A percentile compares a stretch with the other conserved stretches of the same genome.
phyloP scores from a whole-genome alignment of 2,888 invertebrate genomes.

The Drosophila meridiana region DNA sequence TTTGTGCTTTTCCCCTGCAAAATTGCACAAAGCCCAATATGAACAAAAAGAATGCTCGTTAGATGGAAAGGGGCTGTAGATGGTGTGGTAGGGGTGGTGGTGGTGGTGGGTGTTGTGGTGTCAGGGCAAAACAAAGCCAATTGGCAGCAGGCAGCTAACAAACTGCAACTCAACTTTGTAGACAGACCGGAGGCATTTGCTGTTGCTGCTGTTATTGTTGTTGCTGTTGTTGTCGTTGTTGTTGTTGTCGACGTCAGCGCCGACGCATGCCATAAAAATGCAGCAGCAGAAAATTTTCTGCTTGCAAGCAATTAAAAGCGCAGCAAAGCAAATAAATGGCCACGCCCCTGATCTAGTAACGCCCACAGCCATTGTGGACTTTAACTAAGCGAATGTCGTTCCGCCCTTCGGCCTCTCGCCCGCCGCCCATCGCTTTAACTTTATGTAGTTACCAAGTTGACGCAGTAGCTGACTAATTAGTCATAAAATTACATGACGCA shows the following conservation, averaged over 20 bases:
- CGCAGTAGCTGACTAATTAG: constrained; percentile 78
- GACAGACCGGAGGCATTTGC: constrained; percentile 67
- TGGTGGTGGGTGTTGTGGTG: neutral
- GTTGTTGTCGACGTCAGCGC: constrained; percentile 25
- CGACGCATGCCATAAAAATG: constrained; percentile 67
- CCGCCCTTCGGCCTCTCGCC: neutral
- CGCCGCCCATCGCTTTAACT: neutral
- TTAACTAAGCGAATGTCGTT: constrained; percentile 54
- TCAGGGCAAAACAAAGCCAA: constrained; percentile 36
- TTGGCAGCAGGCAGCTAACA: constrained; percentile 58
- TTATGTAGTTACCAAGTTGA: constrained; percentile 68
- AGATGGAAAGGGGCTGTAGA: neutral
- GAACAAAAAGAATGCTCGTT: constrained; percentile 67
- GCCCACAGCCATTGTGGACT: constrained; percentile 57
- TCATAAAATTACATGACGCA: constrained; percentile 78
- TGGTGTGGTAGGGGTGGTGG: neutral
- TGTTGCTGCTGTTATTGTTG: constrained; percentile 17
- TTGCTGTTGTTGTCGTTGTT: constrained; percentile 26
- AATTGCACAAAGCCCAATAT: constrained; percentile 68
- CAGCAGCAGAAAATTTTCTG: constrained; percentile 43
- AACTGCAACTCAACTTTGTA: constrained; percentile 79
- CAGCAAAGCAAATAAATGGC: constrained; percentile 71
- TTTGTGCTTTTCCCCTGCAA: constrained; percentile 53
- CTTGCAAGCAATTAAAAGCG: constrained; percentile 78
- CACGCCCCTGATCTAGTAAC: constrained; percentile 62